phyloP scores from a whole-genome alignment of 2,888 invertebrate species.

The Phengaris arion region DNA sequence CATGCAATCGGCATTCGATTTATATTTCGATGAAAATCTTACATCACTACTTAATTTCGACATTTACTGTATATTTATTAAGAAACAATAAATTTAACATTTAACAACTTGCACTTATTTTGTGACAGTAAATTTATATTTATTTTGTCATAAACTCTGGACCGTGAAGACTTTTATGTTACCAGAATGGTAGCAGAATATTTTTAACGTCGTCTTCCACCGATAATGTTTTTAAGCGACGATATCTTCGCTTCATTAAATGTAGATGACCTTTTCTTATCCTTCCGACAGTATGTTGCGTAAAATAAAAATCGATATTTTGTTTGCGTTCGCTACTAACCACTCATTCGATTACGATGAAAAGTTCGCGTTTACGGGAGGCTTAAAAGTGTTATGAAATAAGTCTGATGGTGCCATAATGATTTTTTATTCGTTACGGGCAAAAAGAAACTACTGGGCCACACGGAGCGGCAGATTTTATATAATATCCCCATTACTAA shows the following conservation, averaged over 20 bases:
- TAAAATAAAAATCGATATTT: conserved; percentile 46
- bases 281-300: neutral
- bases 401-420: neutral
- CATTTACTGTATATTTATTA: conserved; percentile 13
- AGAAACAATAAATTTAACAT: conserved; percentile 6
- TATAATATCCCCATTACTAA: too few species aligned
- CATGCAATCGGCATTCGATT: too few species aligned
- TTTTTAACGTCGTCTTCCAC: neutral
- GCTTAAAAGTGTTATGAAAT: neutral
- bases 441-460: too few species aligned
- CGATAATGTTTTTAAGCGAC: neutral
- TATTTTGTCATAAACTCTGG: neutral
- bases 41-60: conserved; percentile 9
- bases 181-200: neutral
- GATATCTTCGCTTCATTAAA: conserved; percentile 6
- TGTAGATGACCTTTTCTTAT: conserved; percentile 14
- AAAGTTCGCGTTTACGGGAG: neutral
- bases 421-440: too few species aligned
- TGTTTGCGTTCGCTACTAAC: conserved; percentile 34
- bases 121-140: neutral
- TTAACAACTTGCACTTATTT: conserved; percentile 12
- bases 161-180: neutral
- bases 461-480: too few species aligned
- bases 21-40: neutral
- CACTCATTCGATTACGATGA: conserved; percentile 38